Base-by-base conservation (phyloP, 2,797 vertebrate species). In the Mormyrops attenuatus region DNA sequence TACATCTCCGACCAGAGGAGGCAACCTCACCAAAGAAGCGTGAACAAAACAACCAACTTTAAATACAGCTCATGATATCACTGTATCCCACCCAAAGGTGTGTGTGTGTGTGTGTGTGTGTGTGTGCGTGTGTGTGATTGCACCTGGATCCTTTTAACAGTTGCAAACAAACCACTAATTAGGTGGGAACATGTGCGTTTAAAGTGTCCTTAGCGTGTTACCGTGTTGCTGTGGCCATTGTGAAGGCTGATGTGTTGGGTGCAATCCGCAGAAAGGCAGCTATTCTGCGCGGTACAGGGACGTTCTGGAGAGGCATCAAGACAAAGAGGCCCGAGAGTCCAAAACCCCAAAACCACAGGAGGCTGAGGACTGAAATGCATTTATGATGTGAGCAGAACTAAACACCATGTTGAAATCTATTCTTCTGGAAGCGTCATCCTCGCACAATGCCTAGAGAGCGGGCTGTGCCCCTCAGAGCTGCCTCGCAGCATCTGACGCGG, bases 371-470 rank as follows among this genome's bases (percentile, higher is more conserved):
- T 85, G 80, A 89, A 89, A 85, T 89, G 53, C 49, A 69, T 86
- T 89, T 86, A 69, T 89, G 82, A 89, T 87, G 89, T 47, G 50
- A 86, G 22, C 13, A 89, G 44, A 89, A 86, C 89, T 86, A 69
- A 89, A 89, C 57, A 69, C 60, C 57, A 73, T 89, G 89, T 73
- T 86, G 84, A 49, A 88, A 88, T 77, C 63, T 41, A 87, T 87
- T 87, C 53, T 87, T 85, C 73, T 87, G 0, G 53, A 57, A 38
- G 15, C 30, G 53, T 41, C 85, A 22, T 44, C 34, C 30, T 87
- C 52, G 53, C 52, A 87, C 52, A n/a, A 87, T 87, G 85, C 50
- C 50, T 41, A 6, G 52, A 87, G 30, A 87, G 50, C 50, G 11
- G 4, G 50, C 13, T 13, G 22, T 2, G 30, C 26, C 4, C 53